These are phyloP conservation scores for Hydrochoerus hydrochaeris DNA, from an alignment of 2,113 vertebrate species.

Conservation along the genomic window DNA sequence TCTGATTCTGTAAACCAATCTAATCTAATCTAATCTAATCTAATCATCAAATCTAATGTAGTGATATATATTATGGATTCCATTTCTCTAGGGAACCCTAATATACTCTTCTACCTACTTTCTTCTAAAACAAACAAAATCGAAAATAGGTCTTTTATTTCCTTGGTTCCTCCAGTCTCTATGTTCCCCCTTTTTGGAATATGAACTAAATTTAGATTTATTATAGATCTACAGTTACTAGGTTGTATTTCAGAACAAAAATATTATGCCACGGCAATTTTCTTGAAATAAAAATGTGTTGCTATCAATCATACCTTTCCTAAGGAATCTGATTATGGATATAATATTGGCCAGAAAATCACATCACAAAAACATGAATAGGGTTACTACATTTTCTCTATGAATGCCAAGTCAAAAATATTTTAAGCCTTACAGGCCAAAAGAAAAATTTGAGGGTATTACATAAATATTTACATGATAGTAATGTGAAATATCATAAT, in stretches of 20 bases:
- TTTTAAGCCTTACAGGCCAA: neutral
- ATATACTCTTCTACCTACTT: neutral
- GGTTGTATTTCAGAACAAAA: neutral
- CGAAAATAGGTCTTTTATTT: neutral
- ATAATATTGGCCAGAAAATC: neutral
- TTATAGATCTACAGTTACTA: neutral
- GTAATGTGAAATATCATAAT: neutral
- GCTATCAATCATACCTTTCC: neutral
- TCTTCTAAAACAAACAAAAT: neutral
- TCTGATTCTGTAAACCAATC: neutral
- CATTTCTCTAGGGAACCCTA: neutral
- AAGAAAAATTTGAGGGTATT: neutral
- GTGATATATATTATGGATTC: neutral
- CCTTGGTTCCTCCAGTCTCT: neutral
- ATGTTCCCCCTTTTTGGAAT: neutral
- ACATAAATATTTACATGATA: neutral
- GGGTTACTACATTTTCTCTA: neutral
- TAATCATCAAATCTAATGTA: neutral
- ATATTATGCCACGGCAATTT: neutral
- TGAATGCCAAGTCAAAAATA: neutral
- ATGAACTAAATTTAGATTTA: neutral
- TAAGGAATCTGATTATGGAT: neutral
- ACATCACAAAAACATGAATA: neutral
- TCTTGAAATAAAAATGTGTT: neutral
- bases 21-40: too few species aligned